Base-by-base conservation (phyloP, 2,797 vertebrate genomes). In the Pelochelys cantorii region DNA sequence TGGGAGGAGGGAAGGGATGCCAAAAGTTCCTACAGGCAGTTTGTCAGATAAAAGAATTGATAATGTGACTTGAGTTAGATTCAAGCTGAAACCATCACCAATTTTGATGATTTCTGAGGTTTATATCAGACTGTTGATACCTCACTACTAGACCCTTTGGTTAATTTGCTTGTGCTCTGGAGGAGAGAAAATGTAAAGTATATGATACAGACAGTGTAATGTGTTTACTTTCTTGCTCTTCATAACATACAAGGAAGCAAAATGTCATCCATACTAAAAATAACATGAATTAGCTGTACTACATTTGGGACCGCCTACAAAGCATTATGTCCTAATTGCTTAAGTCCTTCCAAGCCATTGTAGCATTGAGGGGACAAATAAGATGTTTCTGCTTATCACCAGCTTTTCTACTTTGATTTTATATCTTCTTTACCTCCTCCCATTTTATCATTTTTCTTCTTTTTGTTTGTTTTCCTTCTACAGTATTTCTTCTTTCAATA, bases 121-220 rank as follows among this genome's bases (percentile, higher is more conserved):
- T 79, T 57, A 25, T 12, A 31, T 59, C 85, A 83, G 93, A 42
- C 37, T 85, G 27, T 80, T 90, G 88, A 84, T 27, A 62, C 1
- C 23, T 52, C 2, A 9, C 23, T 31, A 94, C 17, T 85, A 88
- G 75, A 75, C 81, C 77, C 71, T 68, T 85, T 56, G 52, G 37
- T 82, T 92, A 71, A 85, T 85, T 57, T 78, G 57, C 27, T 86
- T 90, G 81, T 95, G 14, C 37, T 84, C 12, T 65, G 53, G 42
- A 92, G 34, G 42, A 84, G 25, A 80, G 34, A 87, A 77, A 34
- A 55, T 65, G 31, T 83, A 37, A 11, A 90, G 68, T 31, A 34
- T 74, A 92, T 53, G 54, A 9, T 94, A 92, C 88, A 12, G 4
- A 84, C 1, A 5, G 82, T 0, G 0, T 56, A 84, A 15, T 14